phyloP scores from a whole-genome alignment of 2,888 invertebrate species.

The Mythimna pallens region DNA sequence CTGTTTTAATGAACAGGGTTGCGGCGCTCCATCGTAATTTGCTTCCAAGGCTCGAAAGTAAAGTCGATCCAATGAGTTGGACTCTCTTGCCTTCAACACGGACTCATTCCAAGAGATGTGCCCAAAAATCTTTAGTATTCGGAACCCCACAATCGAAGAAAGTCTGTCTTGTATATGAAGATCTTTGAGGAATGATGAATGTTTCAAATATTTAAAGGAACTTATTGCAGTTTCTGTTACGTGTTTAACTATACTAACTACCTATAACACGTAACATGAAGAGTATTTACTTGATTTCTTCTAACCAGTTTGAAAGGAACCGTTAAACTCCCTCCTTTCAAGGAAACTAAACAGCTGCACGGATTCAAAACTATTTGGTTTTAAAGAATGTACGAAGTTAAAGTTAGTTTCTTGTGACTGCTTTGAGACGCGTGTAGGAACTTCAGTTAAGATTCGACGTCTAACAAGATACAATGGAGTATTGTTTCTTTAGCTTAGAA shows the following conservation, averaged over 20 bases:
- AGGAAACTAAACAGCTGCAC: slow-evolving; percentile 22
- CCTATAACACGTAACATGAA: not conserved
- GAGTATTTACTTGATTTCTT: slow-evolving; percentile 21
- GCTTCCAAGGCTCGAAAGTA: too few species aligned
- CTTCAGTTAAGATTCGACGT: slow-evolving; percentile 32
- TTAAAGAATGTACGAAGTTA: slow-evolving; percentile 23
- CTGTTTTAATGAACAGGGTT: too few species aligned
- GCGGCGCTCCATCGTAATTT: too few species aligned
- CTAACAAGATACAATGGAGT: slow-evolving; percentile 27
- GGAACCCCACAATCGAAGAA: too few species aligned
- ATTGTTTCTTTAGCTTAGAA: slow-evolving; percentile 34
- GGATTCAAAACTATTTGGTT: slow-evolving; percentile 39
- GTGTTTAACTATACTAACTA: too few species aligned
- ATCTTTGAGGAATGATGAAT: too few species aligned
- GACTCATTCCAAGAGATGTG: too few species aligned
- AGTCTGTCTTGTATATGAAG: too few species aligned
- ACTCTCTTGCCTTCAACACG: too few species aligned
- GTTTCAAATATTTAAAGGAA: not conserved
- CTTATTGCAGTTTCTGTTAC: not conserved
- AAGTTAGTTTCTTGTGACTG: slow-evolving; percentile 46
- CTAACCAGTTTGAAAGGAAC: slow-evolving; percentile 13
- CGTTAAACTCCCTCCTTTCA: slow-evolving; percentile 6
- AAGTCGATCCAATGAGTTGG: too few species aligned
- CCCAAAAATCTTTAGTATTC: too few species aligned
- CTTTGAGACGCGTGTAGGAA: slow-evolving; percentile 26